Conservation (phyloP, 2,113 vertebrate species). For the Isichthys henryi region DNA sequence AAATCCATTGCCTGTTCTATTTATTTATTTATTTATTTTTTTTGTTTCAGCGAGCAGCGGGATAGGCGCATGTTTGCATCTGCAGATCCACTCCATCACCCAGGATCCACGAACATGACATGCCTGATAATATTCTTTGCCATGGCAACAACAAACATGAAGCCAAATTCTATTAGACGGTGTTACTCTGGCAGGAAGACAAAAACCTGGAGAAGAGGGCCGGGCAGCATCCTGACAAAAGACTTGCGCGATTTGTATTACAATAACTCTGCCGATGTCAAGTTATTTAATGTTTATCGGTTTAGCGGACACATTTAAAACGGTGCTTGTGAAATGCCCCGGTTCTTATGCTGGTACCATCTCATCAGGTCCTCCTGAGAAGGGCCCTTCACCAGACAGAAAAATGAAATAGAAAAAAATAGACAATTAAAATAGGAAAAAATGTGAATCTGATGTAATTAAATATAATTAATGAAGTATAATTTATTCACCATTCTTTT, state of each 20-base stretch:
- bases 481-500: neutral
- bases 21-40: neutral
- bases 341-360: neutral
- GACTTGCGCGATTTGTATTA: slow-evolving; percentile 13
- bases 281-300: slow-evolving; percentile 11
- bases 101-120: slow-evolving; percentile 78
- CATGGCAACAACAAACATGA: slow-evolving; percentile 82
- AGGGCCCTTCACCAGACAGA: neutral
- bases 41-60: slow-evolving; percentile 47
- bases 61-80: slow-evolving; percentile 65
- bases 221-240: slow-evolving; percentile 12
- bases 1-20: slow-evolving; percentile 58
- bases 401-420: neutral
- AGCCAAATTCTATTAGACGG: slow-evolving; percentile 73
- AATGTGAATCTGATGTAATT: slow-evolving; percentile 1
- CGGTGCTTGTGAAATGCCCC: neutral
- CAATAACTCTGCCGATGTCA: slow-evolving; percentile 17
- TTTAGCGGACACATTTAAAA: neutral
- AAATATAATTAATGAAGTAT: neutral
- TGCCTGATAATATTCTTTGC: slow-evolving; percentile 73
- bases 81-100: slow-evolving; percentile 58
- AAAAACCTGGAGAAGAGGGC: slow-evolving; percentile 64
- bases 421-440: neutral
- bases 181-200: slow-evolving; percentile 61
- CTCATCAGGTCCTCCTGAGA: neutral